These are phyloP conservation scores for Gephyroberyx darwinii DNA, from an alignment of 2,797 vertebrate species.

Conservation along the genomic window DNA sequence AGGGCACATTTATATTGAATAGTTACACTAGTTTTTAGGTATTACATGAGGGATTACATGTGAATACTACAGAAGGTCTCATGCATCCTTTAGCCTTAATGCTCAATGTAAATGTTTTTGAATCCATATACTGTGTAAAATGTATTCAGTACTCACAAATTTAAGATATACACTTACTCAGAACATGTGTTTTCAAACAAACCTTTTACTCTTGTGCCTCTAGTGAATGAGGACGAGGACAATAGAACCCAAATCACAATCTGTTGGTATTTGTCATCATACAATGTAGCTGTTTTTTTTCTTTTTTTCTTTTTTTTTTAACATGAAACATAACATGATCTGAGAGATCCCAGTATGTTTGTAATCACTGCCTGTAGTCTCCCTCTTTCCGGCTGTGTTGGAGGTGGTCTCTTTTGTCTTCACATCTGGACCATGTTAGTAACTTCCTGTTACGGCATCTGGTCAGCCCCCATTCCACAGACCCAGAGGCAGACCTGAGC, in stretches of 20 bases:
- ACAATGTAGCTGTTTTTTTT: neutral
- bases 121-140: too few species aligned
- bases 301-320: too few species aligned
- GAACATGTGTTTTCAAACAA: too few species aligned
- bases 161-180: too few species aligned
- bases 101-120: too few species aligned
- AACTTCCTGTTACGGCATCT: conserved; percentile 82
- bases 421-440: conserved; percentile 84
- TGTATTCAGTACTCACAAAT: too few species aligned
- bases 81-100: too few species aligned
- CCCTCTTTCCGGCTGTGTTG: conserved; percentile 66
- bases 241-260: neutral
- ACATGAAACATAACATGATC: neutral
- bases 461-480: conserved; percentile 68
- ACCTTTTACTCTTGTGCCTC: neutral
- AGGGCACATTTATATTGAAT: conserved; percentile 28
- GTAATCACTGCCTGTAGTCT: conserved; percentile 34
- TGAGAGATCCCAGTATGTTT: conserved; percentile 24
- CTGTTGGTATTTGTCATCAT: neutral
- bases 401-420: conserved; percentile 65
- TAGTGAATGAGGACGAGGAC: neutral
- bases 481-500: conserved; percentile 54
- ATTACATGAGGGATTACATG: neutral
- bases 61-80: neutral
- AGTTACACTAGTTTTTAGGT: neutral